Conservation (phyloP, 2,113 vertebrate species). For the Bothrops jararaca region DNA sequence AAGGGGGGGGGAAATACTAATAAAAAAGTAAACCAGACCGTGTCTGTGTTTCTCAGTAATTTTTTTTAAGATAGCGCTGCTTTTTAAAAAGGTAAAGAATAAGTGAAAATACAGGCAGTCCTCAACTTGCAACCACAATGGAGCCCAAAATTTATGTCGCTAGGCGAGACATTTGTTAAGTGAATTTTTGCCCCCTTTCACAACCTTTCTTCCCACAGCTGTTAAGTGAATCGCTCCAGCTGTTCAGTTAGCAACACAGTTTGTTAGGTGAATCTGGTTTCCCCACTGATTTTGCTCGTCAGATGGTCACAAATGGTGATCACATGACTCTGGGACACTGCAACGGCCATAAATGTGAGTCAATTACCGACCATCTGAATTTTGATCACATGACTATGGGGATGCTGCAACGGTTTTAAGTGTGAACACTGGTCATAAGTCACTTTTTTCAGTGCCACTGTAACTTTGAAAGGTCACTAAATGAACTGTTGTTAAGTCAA, state of each 20-base stretch:
- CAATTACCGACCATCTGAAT: neutral
- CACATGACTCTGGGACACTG: neutral
- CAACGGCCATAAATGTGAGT: neutral
- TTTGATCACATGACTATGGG: neutral
- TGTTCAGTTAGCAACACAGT: neutral
- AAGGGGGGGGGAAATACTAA: slow-evolving; percentile 19
- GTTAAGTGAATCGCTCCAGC: neutral
- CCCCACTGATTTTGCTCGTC: neutral
- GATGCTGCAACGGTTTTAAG: neutral
- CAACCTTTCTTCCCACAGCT: neutral
- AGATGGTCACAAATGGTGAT: neutral
- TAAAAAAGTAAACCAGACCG: slow-evolving; percentile 58
- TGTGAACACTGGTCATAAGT: neutral
- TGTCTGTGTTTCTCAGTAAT: slow-evolving; percentile 34
- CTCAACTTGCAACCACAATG: neutral
- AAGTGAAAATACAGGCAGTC: neutral
- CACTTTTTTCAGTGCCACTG: neutral
- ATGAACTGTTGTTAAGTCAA: neutral
- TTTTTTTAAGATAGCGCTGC: slow-evolving; percentile 33
- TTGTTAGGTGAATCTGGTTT: neutral
- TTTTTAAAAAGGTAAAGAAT: slow-evolving; percentile 53
- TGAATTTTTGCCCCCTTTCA: neutral
- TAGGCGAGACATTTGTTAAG: neutral
- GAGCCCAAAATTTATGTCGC: neutral
- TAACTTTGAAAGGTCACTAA: neutral